phyloP scores from a whole-genome alignment of 2,113 vertebrate genomes.

The Hoplias malabaricus region DNA sequence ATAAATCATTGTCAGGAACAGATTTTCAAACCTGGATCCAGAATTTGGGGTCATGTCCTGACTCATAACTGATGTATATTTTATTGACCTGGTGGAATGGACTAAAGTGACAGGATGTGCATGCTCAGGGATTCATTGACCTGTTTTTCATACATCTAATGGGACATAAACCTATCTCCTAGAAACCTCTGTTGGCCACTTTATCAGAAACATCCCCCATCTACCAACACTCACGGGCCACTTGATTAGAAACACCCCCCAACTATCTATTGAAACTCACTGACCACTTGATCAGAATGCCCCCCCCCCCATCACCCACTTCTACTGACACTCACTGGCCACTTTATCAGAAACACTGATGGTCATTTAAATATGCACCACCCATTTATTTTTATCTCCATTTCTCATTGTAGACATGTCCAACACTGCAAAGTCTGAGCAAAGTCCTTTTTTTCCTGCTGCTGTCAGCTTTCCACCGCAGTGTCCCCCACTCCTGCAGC shows the following conservation, averaged over 20 bases:
- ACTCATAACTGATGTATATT: constrained; percentile 9
- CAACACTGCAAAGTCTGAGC: not conserved
- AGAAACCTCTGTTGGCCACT: no score
- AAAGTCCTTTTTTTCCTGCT: constrained; percentile 40
- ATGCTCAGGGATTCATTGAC: not conserved
- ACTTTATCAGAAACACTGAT: not conserved
- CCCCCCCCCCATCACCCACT: not conserved
- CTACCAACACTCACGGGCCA: no score
- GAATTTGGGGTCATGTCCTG: not conserved
- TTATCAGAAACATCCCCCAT: no score
- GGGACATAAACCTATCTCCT: no score
- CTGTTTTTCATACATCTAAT: not conserved
- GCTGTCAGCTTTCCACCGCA: constrained; percentile 47
- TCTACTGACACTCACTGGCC: not conserved
- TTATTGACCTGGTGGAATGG: not conserved
- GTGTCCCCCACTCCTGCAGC: constrained; percentile 28
- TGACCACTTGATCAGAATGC: not conserved
- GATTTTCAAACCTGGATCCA: not conserved
- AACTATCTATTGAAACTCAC: not conserved
- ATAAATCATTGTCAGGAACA: not conserved
- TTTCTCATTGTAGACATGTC: not conserved
- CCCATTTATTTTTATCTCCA: not conserved
- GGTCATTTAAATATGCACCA: not conserved
- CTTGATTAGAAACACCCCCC: no score
- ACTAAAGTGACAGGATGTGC: not conserved